Conservation (phyloP, 2,113 vertebrate genomes). For the Nymphicus hollandicus region DNA sequence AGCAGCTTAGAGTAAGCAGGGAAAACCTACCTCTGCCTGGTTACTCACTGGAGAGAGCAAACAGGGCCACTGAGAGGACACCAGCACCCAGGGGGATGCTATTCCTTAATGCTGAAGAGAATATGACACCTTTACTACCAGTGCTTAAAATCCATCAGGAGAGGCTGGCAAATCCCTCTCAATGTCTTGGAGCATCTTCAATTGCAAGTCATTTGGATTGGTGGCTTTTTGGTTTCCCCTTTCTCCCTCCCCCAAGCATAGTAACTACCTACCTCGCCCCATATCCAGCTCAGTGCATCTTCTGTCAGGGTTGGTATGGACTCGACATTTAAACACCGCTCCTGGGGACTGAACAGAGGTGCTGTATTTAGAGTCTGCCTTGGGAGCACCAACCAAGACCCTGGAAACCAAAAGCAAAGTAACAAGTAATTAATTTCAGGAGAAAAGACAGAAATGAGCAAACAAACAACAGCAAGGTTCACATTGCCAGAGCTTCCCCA, state of each 20-base stretch:
- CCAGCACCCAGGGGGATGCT: background rate
- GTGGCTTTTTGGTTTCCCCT: background rate
- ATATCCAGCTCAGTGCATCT: slow-evolving; percentile 97
- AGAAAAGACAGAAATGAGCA: background rate
- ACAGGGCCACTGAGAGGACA: background rate
- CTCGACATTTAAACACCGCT: slow-evolving; percentile 92
- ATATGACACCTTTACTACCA: background rate
- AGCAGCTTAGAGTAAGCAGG: background rate
- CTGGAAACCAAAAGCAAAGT: slow-evolving; percentile 72
- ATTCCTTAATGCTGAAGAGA: background rate
- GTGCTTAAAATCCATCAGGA: background rate
- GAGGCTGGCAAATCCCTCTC: background rate
- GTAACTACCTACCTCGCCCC: slow-evolving; percentile 85
- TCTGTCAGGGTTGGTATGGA: slow-evolving; percentile 93
- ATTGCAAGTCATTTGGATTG: background rate
- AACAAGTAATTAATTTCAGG: background rate
- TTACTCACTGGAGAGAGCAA: background rate
- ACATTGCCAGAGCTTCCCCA: background rate
- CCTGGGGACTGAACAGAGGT: slow-evolving; percentile 87
- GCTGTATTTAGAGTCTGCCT: slow-evolving; percentile 92
- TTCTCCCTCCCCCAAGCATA: background rate
- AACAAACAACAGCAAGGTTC: background rate
- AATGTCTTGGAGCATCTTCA: background rate
- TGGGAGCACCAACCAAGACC: slow-evolving; percentile 94
- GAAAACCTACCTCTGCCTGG: background rate